Conservation (phyloP, 2,888 invertebrate species). For the Poecilobothrus nobilitatus region DNA sequence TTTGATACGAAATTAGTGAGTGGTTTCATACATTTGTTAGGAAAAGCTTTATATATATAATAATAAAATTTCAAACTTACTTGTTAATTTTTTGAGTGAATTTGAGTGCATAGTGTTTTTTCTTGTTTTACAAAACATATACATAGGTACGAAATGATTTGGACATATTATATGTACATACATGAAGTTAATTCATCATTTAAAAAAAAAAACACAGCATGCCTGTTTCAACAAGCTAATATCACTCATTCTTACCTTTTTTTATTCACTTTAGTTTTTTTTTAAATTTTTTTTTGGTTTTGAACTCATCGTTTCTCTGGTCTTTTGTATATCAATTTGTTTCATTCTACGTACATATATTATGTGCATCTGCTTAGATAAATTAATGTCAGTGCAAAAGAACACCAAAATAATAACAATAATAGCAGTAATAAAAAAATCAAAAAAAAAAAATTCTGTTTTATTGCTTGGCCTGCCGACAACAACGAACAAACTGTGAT, state of each 20-base stretch:
- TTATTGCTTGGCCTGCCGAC: background rate
- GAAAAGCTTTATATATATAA: too few species aligned
- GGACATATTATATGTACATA: too few species aligned
- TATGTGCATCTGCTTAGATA: background rate
- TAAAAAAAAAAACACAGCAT: background rate
- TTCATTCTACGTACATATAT: background rate
- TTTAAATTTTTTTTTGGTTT: too few species aligned
- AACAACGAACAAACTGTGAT: background rate
- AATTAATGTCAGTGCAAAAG: conserved; percentile 2
- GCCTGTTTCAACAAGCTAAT: background rate
- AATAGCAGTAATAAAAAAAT: background rate
- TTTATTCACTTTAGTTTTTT: background rate
- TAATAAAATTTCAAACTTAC: too few species aligned
- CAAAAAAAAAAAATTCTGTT: background rate
- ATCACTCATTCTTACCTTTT: background rate
- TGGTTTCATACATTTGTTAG: too few species aligned
- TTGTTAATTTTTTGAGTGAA: too few species aligned
- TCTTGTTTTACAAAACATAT: too few species aligned
- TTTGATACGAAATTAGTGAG: too few species aligned
- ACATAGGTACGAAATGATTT: too few species aligned
- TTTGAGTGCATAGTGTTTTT: too few species aligned
- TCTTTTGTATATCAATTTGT: background rate
- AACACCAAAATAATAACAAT: background rate
- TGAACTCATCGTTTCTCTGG: too few species aligned
- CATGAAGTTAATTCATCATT: background rate